Evolutionary conservation across 2,888 invertebrate genomes (phyloP).

Genomic region (Bhutanitis thaidina): DNA sequence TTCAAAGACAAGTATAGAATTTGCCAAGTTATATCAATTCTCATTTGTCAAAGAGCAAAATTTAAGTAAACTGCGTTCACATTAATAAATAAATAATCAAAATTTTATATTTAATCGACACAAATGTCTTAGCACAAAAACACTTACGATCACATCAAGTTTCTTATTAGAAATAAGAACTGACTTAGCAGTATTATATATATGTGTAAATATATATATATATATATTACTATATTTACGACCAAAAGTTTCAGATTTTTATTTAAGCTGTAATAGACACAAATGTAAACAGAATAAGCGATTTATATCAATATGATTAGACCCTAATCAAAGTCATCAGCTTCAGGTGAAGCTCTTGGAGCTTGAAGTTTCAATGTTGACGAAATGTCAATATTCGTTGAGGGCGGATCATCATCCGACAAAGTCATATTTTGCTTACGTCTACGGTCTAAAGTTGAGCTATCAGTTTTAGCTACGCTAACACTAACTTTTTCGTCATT

Average conservation of each 20-base stretch:
- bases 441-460: conserved; percentile 62
- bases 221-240: conserved; percentile 1
- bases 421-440: conserved; percentile 39
- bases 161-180: conserved; percentile 13
- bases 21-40: background rate
- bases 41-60: background rate
- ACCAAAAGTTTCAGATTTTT: conserved; percentile 11
- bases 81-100: background rate
- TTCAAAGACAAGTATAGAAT: background rate
- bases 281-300: conserved; percentile 12
- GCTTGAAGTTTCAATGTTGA: conserved; percentile 33
- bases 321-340: conserved; percentile 57
- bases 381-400: conserved; percentile 25
- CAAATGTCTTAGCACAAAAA: conserved; percentile 3
- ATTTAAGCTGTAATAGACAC: conserved; percentile 13
- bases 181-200: conserved; percentile 4
- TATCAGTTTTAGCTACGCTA: conserved; percentile 35
- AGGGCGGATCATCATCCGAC: conserved; percentile 40
- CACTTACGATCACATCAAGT: background rate
- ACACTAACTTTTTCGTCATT: conserved; percentile 29
- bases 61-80: background rate
- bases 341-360: conserved; percentile 55
- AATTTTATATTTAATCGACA: background rate
- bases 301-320: conserved; percentile 18
- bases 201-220: too few species aligned